A percentile compares a stretch with the other conserved stretches of the same genome.
Evolutionary conservation across 1,140 invertebrate genomes (phyloP).

Genomic region (Drosophila sp.): DNA sequence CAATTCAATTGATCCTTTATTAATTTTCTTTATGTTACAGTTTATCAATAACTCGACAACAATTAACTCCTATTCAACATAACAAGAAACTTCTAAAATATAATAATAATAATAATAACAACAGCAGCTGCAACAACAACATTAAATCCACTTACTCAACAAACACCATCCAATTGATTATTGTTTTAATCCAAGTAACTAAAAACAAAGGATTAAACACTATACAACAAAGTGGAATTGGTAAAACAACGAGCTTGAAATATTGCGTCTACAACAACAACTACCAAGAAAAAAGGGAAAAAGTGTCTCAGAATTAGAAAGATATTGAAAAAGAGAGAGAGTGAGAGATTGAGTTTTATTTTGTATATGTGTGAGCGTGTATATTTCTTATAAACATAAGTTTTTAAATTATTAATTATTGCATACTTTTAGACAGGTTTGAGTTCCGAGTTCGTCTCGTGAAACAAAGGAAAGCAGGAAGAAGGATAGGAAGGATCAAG

Average conservation of each 20-base stretch:
- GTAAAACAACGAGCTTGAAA: slow-evolving; percentile 23
- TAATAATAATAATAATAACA: slow-evolving; percentile 50
- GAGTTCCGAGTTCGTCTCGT: slow-evolving; percentile 21
- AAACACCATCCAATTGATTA: slow-evolving; percentile 42
- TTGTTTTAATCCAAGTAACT: slow-evolving; percentile 41
- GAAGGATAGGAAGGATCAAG: slow-evolving; percentile 18
- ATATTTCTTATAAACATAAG: slow-evolving; percentile 4
- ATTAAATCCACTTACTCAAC: slow-evolving; percentile 60
- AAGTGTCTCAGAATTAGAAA: neutral
- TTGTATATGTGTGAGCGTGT: slow-evolving; percentile 27
- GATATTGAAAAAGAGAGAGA: neutral
- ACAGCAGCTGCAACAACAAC: slow-evolving; percentile 37
- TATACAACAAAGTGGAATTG: slow-evolving; percentile 29
- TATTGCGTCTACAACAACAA: slow-evolving; percentile 43
- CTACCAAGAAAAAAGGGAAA: slow-evolving; percentile 22
- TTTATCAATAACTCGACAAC: slow-evolving; percentile 66
- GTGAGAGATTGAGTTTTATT: slow-evolving; percentile 22
- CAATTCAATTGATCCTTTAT: neutral
- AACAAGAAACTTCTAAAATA: slow-evolving; percentile 74
- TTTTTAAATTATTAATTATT: slow-evolving; percentile 43
- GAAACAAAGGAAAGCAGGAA: neutral
- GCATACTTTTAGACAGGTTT: slow-evolving; percentile 50
- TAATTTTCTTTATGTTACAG: slow-evolving; percentile 29
- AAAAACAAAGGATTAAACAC: slow-evolving; percentile 17
- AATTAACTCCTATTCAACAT: slow-evolving; percentile 71